A percentile compares a stretch with the other conserved stretches of the same genome.
Evolutionary conservation across 2,888 invertebrate species (phyloP).

Genomic region (Coelopa pilipes): DNA sequence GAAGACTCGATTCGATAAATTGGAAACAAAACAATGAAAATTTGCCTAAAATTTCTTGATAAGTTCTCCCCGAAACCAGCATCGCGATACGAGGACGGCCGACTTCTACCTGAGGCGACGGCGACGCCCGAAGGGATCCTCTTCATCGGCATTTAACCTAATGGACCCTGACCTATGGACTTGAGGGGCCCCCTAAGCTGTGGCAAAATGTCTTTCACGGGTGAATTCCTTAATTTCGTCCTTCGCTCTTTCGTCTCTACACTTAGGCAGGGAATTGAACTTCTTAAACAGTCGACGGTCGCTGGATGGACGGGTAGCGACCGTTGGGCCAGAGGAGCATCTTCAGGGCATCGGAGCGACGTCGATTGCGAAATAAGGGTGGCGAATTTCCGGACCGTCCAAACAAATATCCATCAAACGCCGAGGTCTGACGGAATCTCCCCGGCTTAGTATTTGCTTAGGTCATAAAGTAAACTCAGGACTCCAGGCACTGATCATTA

Average conservation of each 20-base stretch:
- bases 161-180: slow-evolving; percentile 58
- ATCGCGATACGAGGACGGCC: background rate
- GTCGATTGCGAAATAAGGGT: slow-evolving; percentile 10
- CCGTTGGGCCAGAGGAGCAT: slow-evolving; percentile 10
- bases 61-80: background rate
- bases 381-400: slow-evolving; percentile 32
- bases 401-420: slow-evolving; percentile 42
- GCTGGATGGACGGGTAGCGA: slow-evolving; percentile 8
- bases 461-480: slow-evolving; percentile 42
- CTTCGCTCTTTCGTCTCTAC: background rate
- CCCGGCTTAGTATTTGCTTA: slow-evolving; percentile 36
- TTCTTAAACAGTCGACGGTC: slow-evolving; percentile 10
- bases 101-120: background rate
- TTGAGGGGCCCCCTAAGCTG: slow-evolving; percentile 51
- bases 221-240: slow-evolving; percentile 45
- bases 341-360: background rate
- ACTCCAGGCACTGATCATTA: slow-evolving; percentile 20
- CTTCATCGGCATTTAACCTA: slow-evolving; percentile 61
- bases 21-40: slow-evolving; percentile 24
- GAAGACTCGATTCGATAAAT: slow-evolving; percentile 15
- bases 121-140: slow-evolving; percentile 41
- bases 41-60: slow-evolving; percentile 25
- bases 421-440: slow-evolving; percentile 4
- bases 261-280: background rate
- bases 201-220: slow-evolving; percentile 57